Conservation (phyloP, 2,888 invertebrate species). For the Scaptomyza polygonia region DNA sequence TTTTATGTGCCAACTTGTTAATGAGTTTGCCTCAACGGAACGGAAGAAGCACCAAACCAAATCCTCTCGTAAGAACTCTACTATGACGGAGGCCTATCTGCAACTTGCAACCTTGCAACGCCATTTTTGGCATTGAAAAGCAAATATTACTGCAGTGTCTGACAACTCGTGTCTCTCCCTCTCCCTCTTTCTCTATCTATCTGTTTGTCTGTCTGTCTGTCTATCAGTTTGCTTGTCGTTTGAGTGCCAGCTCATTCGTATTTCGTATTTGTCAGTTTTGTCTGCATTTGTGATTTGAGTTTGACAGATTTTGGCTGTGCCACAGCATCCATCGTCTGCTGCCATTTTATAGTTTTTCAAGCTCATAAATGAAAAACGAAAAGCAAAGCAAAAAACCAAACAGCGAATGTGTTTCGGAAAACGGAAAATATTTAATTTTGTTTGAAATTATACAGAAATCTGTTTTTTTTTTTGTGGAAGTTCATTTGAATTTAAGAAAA, state of each 20-base stretch:
- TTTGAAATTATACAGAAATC: too few relatives aligned
- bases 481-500: too few relatives aligned
- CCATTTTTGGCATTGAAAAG: slow-evolving; percentile 62
- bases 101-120: slow-evolving; percentile 36
- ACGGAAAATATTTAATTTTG: too few relatives aligned
- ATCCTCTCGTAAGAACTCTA: background rate
- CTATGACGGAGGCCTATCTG: slow-evolving; percentile 35
- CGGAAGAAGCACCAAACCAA: background rate
- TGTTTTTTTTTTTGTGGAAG: too few relatives aligned
- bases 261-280: slow-evolving; percentile 54
- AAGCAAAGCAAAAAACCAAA: background rate
- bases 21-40: slow-evolving; percentile 62
- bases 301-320: slow-evolving; percentile 68
- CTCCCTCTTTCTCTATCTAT: slow-evolving; percentile 17
- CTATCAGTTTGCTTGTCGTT: slow-evolving; percentile 9
- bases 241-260: slow-evolving; percentile 35
- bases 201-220: slow-evolving; percentile 7
- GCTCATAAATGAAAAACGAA: slow-evolving; percentile 16
- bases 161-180: slow-evolving; percentile 19
- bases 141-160: slow-evolving; percentile 36
- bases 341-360: slow-evolving; percentile 24
- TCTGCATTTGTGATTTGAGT: slow-evolving; percentile 70
- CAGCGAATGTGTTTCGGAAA: slow-evolving; percentile 3
- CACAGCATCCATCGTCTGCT: slow-evolving; percentile 25
- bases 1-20: slow-evolving; percentile 76